Base-by-base conservation (phyloP, 1,140 invertebrate genomes). In the Pararge aegeria region DNA sequence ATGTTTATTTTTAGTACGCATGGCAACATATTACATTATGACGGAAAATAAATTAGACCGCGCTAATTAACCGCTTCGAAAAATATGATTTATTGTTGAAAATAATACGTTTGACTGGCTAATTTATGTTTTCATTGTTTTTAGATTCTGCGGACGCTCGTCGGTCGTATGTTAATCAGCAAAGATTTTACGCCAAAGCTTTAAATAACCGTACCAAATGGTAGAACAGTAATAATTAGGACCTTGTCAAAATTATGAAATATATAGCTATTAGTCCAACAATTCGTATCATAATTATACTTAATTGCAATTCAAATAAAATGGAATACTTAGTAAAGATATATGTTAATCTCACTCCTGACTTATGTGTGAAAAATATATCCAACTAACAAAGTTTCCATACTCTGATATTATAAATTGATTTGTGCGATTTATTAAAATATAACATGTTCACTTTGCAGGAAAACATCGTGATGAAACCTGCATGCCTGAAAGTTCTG, bases 1-100 rank as follows among this genome's bases (percentile, higher is more conserved):
- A 16, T 24, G 69, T 72, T 72, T 64, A 68, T 75, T 75, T 72
- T 68, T 65, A 68, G 54, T 66, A 29, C 70, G 75, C 80, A 75
- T 66, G 66, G 55, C 42, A 55, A 57, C 56, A 67, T 68, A 70
- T 68, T 42, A 42, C 38, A 16, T 42, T 42, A 69, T 74, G 68
- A 60, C 51, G 50, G 56, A 64, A 70, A 69, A 70, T 73, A 65
- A 65, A 70, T 63, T 63, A 64, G 60, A 61, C 38, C 19, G 38
- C 38, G 56, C 59, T 68, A 68, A 72, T 72, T 69, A 69, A 63
- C 37, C 46, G 64, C 56, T 63, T 73, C 56, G 61, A 66, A 66
- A 53, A 65, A 57, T 73, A 71, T 71, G 66, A 71, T 71, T 71
- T 68, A 71, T 68, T 55, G 50, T 68, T 71, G 54, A 61, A 66